A percentile compares a stretch with the other conserved stretches of the same genome.
Conservation (phyloP, 2,113 vertebrate genomes). For the Pica pica region DNA sequence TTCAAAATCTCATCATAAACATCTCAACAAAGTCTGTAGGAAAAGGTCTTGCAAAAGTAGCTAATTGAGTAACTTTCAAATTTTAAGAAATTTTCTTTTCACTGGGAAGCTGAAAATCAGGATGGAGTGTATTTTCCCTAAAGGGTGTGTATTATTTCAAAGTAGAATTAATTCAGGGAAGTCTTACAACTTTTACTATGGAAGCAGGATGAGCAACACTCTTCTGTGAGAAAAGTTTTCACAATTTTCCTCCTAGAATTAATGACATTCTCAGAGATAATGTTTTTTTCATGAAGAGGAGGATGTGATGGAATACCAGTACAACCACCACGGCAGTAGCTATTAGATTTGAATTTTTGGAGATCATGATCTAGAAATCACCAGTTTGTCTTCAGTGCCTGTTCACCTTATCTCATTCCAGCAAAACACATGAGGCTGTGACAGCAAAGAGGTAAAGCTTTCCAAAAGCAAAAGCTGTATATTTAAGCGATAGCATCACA, state of each 20-base stretch:
- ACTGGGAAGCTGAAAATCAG: neutral
- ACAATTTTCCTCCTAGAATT: neutral
- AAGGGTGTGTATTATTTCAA: neutral
- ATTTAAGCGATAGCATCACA: neutral
- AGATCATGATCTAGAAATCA: neutral
- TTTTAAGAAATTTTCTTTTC: neutral
- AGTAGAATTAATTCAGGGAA: neutral
- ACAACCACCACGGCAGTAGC: neutral
- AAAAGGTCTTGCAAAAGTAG: neutral
- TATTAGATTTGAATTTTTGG: neutral
- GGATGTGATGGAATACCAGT: neutral
- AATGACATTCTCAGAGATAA: neutral
- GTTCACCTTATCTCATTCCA: neutral
- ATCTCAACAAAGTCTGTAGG: neutral
- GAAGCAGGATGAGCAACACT: neutral
- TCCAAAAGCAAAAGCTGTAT: neutral
- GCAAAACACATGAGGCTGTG: neutral
- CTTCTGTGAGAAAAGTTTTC: neutral
- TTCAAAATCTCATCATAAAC: neutral
- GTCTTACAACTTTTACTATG: neutral
- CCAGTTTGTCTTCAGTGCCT: neutral
- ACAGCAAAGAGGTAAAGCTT: neutral
- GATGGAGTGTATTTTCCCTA: neutral
- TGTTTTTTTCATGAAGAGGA: neutral
- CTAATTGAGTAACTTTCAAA: neutral